Conservation (phyloP, 2,888 invertebrate genomes). For the Cephonodes hylas region DNA sequence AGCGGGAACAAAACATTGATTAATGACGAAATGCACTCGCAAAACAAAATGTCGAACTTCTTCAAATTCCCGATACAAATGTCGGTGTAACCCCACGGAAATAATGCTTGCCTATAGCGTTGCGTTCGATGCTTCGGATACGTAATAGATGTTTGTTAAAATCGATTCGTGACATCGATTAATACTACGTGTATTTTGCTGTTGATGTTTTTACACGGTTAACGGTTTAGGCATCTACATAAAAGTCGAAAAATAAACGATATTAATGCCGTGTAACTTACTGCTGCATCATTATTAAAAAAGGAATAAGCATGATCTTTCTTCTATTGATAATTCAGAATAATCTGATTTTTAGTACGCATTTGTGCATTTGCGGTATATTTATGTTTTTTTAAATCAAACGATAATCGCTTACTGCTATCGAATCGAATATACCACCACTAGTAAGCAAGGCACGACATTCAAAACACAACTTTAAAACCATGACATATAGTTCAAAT, state of each 20-base stretch:
- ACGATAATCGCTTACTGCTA: background rate
- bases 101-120: conserved; percentile 76
- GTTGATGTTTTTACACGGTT: background rate
- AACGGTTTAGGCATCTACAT: too few relatives aligned
- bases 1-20: conserved; percentile 77
- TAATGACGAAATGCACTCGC: conserved; percentile 80
- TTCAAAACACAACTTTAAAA: conserved; percentile 26
- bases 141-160: background rate
- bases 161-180: background rate
- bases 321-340: too few relatives aligned
- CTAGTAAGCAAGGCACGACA: conserved; percentile 16
- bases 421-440: conserved; percentile 31
- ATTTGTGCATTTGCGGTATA: too few relatives aligned
- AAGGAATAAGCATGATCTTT: too few relatives aligned
- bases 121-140: conserved; percentile 20
- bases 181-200: background rate
- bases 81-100: conserved; percentile 74
- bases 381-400: too few relatives aligned
- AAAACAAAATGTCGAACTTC: conserved; percentile 81
- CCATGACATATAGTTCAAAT: conserved; percentile 15
- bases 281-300: too few relatives aligned
- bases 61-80: conserved; percentile 80
- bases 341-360: too few relatives aligned
- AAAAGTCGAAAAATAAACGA: too few relatives aligned
- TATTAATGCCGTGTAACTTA: background rate